A percentile compares a stretch with the other conserved stretches of the same genome.
phyloP scores from a whole-genome alignment of 2,888 invertebrate genomes.

The Dysmachus trigonus region DNA sequence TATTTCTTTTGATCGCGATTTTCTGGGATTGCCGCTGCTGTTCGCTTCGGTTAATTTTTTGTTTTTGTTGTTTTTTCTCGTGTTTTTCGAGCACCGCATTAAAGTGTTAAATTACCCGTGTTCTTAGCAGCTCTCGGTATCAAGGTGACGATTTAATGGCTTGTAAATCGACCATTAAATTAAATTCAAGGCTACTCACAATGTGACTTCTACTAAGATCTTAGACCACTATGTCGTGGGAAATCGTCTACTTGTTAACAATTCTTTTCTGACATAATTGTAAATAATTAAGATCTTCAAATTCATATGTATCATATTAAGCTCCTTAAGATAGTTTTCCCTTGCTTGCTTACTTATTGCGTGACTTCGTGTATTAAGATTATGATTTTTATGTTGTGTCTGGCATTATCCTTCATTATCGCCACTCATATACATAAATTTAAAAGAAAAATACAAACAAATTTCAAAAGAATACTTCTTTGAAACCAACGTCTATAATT shows the following conservation, averaged over 20 bases:
- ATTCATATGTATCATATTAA: background rate
- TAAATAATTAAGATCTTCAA: background rate
- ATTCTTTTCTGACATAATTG: background rate
- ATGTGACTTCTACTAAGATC: background rate
- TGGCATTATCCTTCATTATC: too few species aligned
- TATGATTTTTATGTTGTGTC: background rate
- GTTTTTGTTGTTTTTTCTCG: background rate
- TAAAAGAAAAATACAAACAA: background rate
- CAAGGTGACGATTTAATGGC: constrained; percentile 8
- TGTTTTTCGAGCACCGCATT: background rate
- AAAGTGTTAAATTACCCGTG: constrained; percentile 1
- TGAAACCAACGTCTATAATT: too few species aligned
- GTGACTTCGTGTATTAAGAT: background rate
- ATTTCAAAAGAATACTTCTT: too few species aligned
- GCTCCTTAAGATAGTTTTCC: background rate
- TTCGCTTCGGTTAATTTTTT: background rate
- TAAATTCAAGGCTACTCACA: background rate
- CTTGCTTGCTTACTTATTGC: background rate
- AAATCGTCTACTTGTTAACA: background rate
- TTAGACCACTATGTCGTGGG: background rate
- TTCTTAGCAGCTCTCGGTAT: background rate
- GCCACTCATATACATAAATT: background rate
- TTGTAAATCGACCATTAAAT: background rate
- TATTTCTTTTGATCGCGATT: background rate
- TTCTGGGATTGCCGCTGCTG: background rate